These are phyloP conservation scores for Cossypha niveicapilla DNA, from an alignment of 2,797 vertebrate species.

Conservation along the genomic window DNA sequence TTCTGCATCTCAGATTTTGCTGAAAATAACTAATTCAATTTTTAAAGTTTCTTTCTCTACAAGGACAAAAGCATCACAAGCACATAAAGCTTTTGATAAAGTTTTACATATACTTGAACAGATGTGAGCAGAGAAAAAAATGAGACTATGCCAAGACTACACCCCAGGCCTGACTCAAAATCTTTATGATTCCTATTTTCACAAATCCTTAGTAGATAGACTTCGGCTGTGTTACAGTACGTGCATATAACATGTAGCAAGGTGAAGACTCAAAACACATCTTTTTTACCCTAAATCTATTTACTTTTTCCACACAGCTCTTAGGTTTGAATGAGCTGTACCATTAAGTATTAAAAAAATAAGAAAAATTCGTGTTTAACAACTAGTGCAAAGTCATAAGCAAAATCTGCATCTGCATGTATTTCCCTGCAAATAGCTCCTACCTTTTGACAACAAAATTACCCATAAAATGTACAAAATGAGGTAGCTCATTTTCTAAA, in stretches of 20 bases:
- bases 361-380: background rate
- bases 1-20: background rate
- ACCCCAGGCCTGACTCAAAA: background rate
- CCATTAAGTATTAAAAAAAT: background rate
- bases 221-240: background rate
- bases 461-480: background rate
- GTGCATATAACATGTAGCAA: background rate
- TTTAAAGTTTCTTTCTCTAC: background rate
- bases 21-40: background rate
- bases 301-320: background rate
- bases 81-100: background rate
- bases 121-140: background rate
- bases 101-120: conserved; percentile 14
- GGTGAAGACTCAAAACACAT: background rate
- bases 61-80: background rate
- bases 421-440: background rate
- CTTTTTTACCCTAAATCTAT: background rate
- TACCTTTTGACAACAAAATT: background rate
- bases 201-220: background rate
- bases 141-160: background rate
- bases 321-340: background rate
- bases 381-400: background rate
- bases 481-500: background rate
- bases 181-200: background rate
- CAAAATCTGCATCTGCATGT: background rate